These are phyloP conservation scores for Drosophila mimetica DNA, from an alignment of 2,888 invertebrate species.

Conservation along the genomic window DNA sequence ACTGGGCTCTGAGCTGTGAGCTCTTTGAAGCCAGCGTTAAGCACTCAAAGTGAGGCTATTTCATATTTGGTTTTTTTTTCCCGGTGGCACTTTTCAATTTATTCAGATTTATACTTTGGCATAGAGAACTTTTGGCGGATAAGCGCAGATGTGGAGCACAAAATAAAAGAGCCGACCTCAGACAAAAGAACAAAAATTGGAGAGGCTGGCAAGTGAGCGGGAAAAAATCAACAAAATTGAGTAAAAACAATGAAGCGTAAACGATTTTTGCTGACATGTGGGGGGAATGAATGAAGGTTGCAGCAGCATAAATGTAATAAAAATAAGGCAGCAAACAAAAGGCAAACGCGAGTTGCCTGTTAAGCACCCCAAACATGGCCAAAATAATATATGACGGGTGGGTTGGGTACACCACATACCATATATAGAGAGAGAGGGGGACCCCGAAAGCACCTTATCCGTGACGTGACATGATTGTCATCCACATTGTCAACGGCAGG, in stretches of 20 bases:
- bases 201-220: constrained; percentile 42
- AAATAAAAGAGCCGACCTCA: constrained; percentile 40
- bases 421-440: constrained; percentile 12
- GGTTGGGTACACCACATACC: too few species aligned
- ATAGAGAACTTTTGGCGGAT: constrained; percentile 29
- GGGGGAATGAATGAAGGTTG: neutral
- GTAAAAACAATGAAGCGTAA: constrained; percentile 78
- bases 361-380: constrained; percentile 46
- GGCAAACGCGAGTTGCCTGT: constrained; percentile 68
- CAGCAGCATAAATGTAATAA: constrained; percentile 52
- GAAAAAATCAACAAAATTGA: constrained; percentile 66
- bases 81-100: constrained; percentile 58
- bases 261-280: constrained; percentile 75
- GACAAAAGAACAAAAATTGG: constrained; percentile 34
- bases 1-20: constrained; percentile 28
- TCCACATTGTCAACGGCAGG: constrained; percentile 68
- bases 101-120: constrained; percentile 38
- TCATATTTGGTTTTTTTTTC: constrained; percentile 37
- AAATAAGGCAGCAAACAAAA: constrained; percentile 67
- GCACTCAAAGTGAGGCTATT: constrained; percentile 49
- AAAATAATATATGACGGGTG: constrained; percentile 11
- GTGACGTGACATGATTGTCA: constrained; percentile 75
- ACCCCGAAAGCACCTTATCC: constrained; percentile 27
- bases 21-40: constrained; percentile 44
- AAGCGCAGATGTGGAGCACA: constrained; percentile 24